Evolutionary conservation across 2,113 vertebrate genomes (phyloP).

Genomic region (Chaetorhynchus papuensis): DNA sequence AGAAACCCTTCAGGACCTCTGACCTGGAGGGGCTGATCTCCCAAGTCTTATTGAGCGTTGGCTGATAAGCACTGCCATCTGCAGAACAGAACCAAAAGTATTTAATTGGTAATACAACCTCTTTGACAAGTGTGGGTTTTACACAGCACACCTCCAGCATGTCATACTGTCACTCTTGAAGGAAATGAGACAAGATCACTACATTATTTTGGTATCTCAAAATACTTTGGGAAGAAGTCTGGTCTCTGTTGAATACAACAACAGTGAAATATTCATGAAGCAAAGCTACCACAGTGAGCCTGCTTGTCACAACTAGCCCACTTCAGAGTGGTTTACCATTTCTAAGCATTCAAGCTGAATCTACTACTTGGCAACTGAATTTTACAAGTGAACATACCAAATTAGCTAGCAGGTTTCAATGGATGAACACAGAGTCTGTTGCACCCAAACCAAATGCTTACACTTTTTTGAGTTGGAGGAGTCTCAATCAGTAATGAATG

Average conservation of each 20-base stretch:
- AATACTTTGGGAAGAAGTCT: background rate
- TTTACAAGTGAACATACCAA: background rate
- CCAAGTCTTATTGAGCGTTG: background rate
- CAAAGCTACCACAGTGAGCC: background rate
- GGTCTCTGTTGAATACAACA: background rate
- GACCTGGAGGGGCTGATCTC: background rate
- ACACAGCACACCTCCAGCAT: background rate
- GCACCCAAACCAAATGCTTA: background rate
- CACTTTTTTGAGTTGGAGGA: background rate
- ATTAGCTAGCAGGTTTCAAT: background rate
- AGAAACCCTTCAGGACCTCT: background rate
- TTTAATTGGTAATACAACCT: background rate
- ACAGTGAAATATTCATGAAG: background rate
- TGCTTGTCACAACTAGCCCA: background rate
- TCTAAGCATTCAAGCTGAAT: background rate
- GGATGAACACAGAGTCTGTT: background rate
- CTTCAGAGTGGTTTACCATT: background rate
- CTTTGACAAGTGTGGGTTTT: background rate
- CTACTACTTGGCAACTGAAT: background rate
- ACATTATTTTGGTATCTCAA: background rate
- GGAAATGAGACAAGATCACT: background rate
- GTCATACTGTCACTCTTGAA: background rate
- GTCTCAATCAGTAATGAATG: background rate
- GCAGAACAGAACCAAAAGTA: background rate
- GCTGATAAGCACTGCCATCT: background rate